Conservation (phyloP, 2,797 vertebrate genomes). For the Melanotaenia trifasciata region DNA sequence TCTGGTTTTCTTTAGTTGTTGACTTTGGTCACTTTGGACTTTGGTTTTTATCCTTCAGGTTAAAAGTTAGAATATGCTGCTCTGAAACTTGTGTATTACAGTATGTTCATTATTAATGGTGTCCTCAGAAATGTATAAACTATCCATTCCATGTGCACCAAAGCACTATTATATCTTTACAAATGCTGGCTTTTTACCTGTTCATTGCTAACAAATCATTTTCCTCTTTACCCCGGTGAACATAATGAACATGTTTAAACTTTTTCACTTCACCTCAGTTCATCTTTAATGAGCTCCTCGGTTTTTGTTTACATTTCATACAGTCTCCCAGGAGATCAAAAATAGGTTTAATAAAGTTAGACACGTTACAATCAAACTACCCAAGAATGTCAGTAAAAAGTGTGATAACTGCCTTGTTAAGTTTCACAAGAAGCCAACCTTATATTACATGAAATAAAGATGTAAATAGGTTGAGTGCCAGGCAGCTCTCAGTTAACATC, state of each 20-base stretch:
- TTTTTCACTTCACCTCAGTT: neutral
- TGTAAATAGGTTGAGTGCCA: conserved; percentile 4
- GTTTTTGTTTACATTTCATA: neutral
- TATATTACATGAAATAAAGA: conserved; percentile 1
- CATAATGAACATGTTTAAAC: neutral
- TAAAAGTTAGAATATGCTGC: neutral
- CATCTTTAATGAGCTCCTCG: neutral
- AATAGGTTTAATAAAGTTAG: neutral
- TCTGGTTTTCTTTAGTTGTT: neutral
- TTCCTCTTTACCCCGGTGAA: neutral
- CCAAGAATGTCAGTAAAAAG: neutral
- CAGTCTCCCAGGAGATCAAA: neutral
- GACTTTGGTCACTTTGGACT: neutral
- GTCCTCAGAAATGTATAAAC: neutral
- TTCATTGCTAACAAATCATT: neutral
- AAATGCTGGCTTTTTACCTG: neutral
- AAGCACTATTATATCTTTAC: neutral
- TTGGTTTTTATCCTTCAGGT: neutral
- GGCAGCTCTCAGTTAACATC: conserved; percentile 9
- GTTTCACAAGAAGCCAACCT: conserved; percentile 15
- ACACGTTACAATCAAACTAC: neutral
- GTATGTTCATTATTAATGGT: neutral
- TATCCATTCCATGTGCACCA: neutral
- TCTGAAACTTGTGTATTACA: neutral
- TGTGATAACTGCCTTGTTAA: neutral